Base-by-base conservation (phyloP, 2,797 vertebrate species). In the Myripristis jacobus region DNA sequence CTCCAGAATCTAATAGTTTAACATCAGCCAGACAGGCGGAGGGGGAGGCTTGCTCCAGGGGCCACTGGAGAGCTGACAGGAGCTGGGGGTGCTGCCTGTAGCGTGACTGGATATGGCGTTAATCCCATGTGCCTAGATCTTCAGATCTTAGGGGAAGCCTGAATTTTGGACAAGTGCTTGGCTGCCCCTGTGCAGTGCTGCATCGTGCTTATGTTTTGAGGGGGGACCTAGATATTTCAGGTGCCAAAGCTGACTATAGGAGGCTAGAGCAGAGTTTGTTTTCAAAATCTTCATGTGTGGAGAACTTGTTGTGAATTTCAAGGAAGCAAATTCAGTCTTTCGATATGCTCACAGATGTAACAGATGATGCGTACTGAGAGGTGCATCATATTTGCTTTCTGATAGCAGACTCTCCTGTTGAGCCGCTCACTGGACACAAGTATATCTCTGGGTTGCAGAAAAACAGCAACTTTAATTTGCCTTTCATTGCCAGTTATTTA, bases 1-100 rank as follows among this genome's bases (percentile, higher is more conserved):
- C 87, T 83, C 66, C 71, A 56, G 76, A 38, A 64, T 77, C 88
- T 92, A 90, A 91, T 92, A 90, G 88, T 89, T 89, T 92, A 93
- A 91, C 86, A 89, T 88, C 79, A 82, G 73, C 81, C 84, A 86
- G 80, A 73, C 79, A 80, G 25, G 65, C 57, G 60, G 66, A 24
- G 73, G 57, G 21, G 38, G 65, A 55, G 58, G 56, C 67, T 82
- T 72, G 83, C 75, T 85, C 57, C 76, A 56, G 86, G 59, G 70
- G 62, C 72, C 61, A 25, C 53, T 69, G 75, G 58, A 75, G 59
- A 67, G 72, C 62, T 71, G 66, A 51, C 73, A 60, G 69, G 47
- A 76, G 75, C 68, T 77, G 64, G 70, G 73, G 74, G 60, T 82
- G 74, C 74, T 80, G 71, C 62, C 64, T 81, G 64, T 82, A 78